Evolutionary conservation across 2,113 vertebrate genomes (phyloP).

Genomic region (Ascaphus truei): DNA sequence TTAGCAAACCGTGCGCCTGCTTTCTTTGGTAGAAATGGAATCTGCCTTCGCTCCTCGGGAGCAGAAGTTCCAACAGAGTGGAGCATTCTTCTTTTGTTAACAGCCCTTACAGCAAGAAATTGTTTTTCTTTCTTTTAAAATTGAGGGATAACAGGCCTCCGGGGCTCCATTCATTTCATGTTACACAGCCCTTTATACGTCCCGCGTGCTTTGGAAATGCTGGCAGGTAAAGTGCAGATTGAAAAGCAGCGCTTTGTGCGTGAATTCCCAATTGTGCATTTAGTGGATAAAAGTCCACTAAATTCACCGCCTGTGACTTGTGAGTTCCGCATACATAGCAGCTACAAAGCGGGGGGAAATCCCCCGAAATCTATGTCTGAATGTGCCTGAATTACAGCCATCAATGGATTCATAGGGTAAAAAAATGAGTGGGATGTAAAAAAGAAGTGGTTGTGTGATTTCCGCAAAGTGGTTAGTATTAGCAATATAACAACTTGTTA

Average conservation of each 20-base stretch:
- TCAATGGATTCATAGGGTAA: too few relatives aligned
- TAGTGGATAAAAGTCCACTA: constrained; percentile 25
- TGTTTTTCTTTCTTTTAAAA: constrained; percentile 35
- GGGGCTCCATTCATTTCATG: constrained; percentile 34
- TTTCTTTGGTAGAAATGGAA: not conserved
- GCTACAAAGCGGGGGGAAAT: constrained; percentile 17
- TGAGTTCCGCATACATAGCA: constrained; percentile 21
- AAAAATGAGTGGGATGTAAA: too few relatives aligned
- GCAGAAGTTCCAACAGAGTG: constrained; percentile 15
- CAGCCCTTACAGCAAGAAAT: constrained; percentile 28
- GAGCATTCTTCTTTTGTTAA: constrained; percentile 32
- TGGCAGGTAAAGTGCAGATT: constrained; percentile 32
- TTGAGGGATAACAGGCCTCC: constrained; percentile 32
- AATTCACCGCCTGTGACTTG: constrained; percentile 26
- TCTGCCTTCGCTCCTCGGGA: not conserved
- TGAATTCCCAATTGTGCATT: constrained; percentile 31
- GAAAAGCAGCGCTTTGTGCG: constrained; percentile 30
- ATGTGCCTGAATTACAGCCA: too few relatives aligned
- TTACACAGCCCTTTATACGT: constrained; percentile 29
- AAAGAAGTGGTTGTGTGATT: too few relatives aligned
- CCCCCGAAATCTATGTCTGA: not conserved
- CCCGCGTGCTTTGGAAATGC: constrained; percentile 26
- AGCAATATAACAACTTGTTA: too few relatives aligned
- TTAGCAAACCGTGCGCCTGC: not conserved
- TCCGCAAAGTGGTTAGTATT: too few relatives aligned